These are phyloP conservation scores for Vultur gryphus DNA, from an alignment of 2,797 vertebrate species.

Conservation along the genomic window DNA sequence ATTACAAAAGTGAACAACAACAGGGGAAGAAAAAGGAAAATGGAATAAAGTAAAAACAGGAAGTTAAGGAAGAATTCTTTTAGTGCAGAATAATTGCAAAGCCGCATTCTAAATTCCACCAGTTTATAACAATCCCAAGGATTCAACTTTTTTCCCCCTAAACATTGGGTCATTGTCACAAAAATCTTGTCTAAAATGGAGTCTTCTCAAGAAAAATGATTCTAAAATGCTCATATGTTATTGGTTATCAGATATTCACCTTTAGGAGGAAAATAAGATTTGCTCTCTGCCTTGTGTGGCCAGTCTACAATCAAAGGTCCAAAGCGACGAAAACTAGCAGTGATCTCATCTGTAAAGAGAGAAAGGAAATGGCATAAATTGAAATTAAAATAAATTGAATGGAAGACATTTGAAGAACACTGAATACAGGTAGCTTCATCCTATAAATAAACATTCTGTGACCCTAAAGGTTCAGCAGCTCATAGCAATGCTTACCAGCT, in stretches of 20 bases:
- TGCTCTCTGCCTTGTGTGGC: constrained; percentile 99
- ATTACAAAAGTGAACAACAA: background rate
- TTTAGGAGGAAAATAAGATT: constrained; percentile 99
- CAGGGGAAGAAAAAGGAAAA: background rate
- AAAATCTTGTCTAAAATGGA: background rate
- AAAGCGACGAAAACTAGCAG: constrained; percentile 97
- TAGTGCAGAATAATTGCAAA: background rate
- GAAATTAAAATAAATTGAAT: background rate
- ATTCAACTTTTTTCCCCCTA: background rate
- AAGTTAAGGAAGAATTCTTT: background rate
- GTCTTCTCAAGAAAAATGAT: background rate
- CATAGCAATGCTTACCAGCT: background rate
- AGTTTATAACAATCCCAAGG: background rate
- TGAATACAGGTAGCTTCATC: background rate
- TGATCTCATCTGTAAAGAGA: constrained; percentile 89
- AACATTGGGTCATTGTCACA: background rate
- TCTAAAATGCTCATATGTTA: background rate
- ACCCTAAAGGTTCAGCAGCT: background rate
- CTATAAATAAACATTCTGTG: background rate
- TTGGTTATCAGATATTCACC: constrained; percentile 72
- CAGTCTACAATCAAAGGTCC: constrained; percentile 98
- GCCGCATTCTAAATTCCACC: background rate
- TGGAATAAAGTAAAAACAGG: background rate
- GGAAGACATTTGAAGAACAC: background rate
- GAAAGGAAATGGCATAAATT: background rate